A percentile compares a stretch with the other conserved stretches of the same genome.
phyloP scores from a whole-genome alignment of 2,888 invertebrate species.

The Adelognathus sp. region DNA sequence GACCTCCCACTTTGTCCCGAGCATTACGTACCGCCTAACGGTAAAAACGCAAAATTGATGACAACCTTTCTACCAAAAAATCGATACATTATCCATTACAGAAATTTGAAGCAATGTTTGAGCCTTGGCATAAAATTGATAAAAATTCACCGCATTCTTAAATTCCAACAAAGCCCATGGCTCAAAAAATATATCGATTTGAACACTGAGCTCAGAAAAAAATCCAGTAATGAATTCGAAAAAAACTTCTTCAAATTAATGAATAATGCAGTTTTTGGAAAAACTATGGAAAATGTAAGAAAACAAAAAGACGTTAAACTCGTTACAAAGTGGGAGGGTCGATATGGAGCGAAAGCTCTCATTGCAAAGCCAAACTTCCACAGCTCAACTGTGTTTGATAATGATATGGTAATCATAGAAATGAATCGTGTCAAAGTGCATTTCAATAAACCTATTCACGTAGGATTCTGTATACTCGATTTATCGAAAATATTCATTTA shows the following conservation, averaged over 20 bases:
- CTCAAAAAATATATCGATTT: constrained; percentile 78
- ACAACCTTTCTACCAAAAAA: background rate
- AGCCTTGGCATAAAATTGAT: no score
- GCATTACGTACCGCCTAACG: no score
- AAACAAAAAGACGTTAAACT: no score
- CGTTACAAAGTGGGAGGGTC: no score
- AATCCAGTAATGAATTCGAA: no score
- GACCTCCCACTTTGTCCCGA: background rate
- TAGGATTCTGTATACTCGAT: constrained; percentile 22
- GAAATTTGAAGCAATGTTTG: no score
- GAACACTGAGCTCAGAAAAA: constrained; percentile 68
- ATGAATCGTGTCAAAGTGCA: constrained; percentile 22
- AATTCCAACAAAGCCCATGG: no score
- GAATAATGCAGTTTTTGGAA: no score
- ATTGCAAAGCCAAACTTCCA: constrained; percentile 74
- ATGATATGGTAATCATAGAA: constrained; percentile 73
- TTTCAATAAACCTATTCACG: constrained; percentile 57
- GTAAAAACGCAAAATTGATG: no score
- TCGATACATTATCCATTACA: constrained; percentile 70
- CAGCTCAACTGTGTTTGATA: constrained; percentile 69
- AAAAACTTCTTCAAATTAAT: no score
- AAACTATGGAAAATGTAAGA: no score
- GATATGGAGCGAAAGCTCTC: constrained; percentile 58
- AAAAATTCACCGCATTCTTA: no score
- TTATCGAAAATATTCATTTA: constrained; percentile 52